Conservation (phyloP, 2,797 vertebrate genomes). For the Parambassis ranga region DNA sequence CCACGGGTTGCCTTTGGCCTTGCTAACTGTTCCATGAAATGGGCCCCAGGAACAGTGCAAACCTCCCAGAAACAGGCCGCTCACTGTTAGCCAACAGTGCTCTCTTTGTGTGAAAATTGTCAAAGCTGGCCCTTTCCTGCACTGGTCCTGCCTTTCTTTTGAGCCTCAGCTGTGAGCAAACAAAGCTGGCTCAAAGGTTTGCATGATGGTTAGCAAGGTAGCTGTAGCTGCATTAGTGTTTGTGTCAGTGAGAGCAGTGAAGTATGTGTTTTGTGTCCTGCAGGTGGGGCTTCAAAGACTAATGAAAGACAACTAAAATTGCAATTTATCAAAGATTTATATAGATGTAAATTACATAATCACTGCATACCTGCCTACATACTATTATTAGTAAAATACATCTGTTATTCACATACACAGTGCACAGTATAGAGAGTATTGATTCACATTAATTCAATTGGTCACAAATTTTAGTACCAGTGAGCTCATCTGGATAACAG, state of each 20-base stretch:
- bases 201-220: constrained; percentile 72
- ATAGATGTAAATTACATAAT: not conserved
- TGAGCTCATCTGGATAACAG: too few relatives aligned
- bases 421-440: too few relatives aligned
- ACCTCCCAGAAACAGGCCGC: constrained; percentile 82
- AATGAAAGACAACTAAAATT: constrained; percentile 38
- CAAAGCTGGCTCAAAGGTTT: constrained; percentile 78
- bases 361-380: too few relatives aligned
- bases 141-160: constrained; percentile 76
- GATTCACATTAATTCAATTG: too few relatives aligned
- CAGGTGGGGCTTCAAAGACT: constrained; percentile 68
- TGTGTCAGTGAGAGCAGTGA: constrained; percentile 66
- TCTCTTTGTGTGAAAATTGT: constrained; percentile 83
- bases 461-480: too few relatives aligned
- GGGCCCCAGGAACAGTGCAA: constrained; percentile 83
- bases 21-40: constrained; percentile 90
- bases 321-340: not conserved
- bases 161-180: constrained; percentile 79
- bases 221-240: constrained; percentile 62
- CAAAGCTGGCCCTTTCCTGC: constrained; percentile 80
- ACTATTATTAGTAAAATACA: too few relatives aligned
- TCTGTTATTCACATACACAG: too few relatives aligned
- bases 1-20: constrained; percentile 85
- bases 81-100: constrained; percentile 90
- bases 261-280: constrained; percentile 64